phyloP scores from a whole-genome alignment of 2,797 vertebrate genomes.

The Epinephelus awoara region DNA sequence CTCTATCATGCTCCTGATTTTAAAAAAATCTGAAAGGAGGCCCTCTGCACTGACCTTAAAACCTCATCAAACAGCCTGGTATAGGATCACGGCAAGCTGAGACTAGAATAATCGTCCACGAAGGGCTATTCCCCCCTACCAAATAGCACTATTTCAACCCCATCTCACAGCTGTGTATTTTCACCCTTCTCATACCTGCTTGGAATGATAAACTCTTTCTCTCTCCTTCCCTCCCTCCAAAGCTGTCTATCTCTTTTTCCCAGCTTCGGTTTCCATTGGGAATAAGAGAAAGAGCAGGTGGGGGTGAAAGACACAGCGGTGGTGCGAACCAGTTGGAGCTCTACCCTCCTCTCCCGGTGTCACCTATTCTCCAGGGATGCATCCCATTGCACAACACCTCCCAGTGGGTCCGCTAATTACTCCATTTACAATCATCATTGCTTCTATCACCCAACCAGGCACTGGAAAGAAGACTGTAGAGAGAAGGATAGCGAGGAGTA shows the following conservation, averaged over 20 bases:
- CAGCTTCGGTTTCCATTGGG: slow-evolving; percentile 53
- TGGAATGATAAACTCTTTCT: slow-evolving; percentile 73
- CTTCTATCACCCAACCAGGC: slow-evolving; percentile 85
- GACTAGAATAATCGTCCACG: slow-evolving; percentile 57
- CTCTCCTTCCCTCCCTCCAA: slow-evolving; percentile 44
- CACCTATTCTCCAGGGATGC: slow-evolving; percentile 85
- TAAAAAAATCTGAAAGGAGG: slow-evolving; percentile 24
- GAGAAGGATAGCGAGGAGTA: slow-evolving; percentile 24
- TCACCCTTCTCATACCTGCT: slow-evolving; percentile 73
- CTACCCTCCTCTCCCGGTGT: slow-evolving; percentile 64
- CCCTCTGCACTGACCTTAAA: slow-evolving; percentile 58
- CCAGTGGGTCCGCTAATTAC: slow-evolving; percentile 89
- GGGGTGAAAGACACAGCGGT: slow-evolving; percentile 48
- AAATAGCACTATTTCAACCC: slow-evolving; percentile 67
- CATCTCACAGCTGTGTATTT: slow-evolving; percentile 69
- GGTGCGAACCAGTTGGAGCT: slow-evolving; percentile 48
- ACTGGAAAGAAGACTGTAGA: slow-evolving; percentile 36
- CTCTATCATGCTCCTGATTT: slow-evolving; percentile 33
- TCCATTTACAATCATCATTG: slow-evolving; percentile 87
- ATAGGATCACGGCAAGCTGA: slow-evolving; percentile 42
- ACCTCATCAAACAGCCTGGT: slow-evolving; percentile 64
- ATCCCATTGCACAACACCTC: slow-evolving; percentile 83
- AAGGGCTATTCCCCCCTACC: slow-evolving; percentile 48
- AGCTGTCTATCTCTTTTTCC: slow-evolving; percentile 70
- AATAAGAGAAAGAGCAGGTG: slow-evolving; percentile 58